These are phyloP conservation scores for Wiebesia pumilae DNA, from an alignment of 1,140 invertebrate species.

Conservation along the genomic window DNA sequence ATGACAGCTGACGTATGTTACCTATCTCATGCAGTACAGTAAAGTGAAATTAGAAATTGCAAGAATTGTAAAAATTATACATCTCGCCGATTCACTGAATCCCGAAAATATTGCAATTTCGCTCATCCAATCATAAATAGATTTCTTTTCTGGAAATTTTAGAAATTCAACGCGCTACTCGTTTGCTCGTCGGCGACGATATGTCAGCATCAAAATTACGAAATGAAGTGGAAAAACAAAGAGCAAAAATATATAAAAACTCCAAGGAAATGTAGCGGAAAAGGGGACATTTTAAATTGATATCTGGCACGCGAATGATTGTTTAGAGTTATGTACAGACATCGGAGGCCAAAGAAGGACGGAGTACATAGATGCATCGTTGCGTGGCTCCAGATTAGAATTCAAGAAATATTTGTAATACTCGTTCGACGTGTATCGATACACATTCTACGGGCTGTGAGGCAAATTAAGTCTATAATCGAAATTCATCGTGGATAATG, in stretches of 20 bases:
- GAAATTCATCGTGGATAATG: background rate
- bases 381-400: constrained; percentile 11
- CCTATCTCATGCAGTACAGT: too few relatives aligned
- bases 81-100: too few relatives aligned
- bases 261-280: background rate
- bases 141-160: too few relatives aligned
- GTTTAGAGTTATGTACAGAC: too few relatives aligned
- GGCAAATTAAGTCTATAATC: background rate
- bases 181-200: too few relatives aligned
- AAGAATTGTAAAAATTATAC: too few relatives aligned
- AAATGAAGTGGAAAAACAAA: background rate
- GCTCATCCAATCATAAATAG: too few relatives aligned
- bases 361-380: background rate
- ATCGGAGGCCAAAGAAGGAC: too few relatives aligned
- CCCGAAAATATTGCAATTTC: too few relatives aligned
- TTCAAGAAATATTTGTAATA: background rate
- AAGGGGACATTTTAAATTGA: background rate
- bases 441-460: background rate
- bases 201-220: background rate
- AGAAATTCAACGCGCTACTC: too few relatives aligned
- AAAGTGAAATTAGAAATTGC: too few relatives aligned
- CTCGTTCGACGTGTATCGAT: background rate
- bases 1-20: too few relatives aligned
- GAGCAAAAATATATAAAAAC: background rate
- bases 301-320: background rate